phyloP scores from a whole-genome alignment of 2,797 vertebrate genomes.

The Babyrousa celebensis region DNA sequence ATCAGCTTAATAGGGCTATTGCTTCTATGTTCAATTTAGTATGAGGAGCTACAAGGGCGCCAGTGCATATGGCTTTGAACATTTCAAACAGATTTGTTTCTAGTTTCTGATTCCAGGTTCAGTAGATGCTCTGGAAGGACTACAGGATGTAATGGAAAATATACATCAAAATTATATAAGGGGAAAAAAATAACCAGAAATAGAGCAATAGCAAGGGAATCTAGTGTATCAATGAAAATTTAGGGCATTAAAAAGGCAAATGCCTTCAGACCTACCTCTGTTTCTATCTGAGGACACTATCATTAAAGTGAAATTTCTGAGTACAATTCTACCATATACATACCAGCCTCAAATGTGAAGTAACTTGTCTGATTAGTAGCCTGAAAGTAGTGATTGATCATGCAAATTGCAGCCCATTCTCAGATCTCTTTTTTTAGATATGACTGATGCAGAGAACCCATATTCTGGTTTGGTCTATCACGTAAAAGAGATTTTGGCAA shows the following conservation, averaged over 20 bases:
- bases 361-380: not conserved
- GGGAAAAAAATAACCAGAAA: slow-evolving; percentile 12
- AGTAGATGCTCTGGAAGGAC: slow-evolving; percentile 64
- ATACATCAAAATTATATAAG: slow-evolving; percentile 66
- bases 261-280: not conserved
- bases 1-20: slow-evolving; percentile 77
- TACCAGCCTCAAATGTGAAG: not conserved
- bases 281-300: not conserved
- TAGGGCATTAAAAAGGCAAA: slow-evolving; percentile 43
- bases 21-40: slow-evolving; percentile 73
- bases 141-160: slow-evolving; percentile 47
- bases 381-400: not conserved
- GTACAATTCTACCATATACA: not conserved
- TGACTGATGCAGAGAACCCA: not conserved
- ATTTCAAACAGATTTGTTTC: slow-evolving; percentile 80
- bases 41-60: slow-evolving; percentile 45
- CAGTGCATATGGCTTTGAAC: slow-evolving; percentile 74
- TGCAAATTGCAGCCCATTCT: not conserved
- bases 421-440: not conserved
- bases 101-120: slow-evolving; percentile 80
- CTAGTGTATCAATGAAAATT: slow-evolving; percentile 22
- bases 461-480: not conserved
- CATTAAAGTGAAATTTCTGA: not conserved
- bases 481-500: not conserved
- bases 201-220: not conserved